Percentiles rank a stretch among this genome's conserved stretches.
These are phyloP conservation scores for Corythaeola cristata DNA, from an alignment of 2,113 vertebrate genomes.

Conservation along the genomic window DNA sequence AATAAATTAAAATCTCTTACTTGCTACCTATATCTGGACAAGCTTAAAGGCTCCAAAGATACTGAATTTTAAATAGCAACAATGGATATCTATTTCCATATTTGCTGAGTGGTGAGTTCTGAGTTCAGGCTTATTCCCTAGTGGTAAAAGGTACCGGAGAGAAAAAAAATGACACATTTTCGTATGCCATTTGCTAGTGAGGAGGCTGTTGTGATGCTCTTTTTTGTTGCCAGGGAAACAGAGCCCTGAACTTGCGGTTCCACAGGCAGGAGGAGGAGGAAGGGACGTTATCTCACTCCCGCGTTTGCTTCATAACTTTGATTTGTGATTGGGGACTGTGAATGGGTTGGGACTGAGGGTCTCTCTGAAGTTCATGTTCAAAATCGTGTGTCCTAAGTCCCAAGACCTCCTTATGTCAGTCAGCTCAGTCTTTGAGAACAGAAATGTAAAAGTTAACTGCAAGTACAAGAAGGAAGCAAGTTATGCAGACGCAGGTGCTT, in stretches of 20 bases:
- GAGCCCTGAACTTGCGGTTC: constrained; percentile 29
- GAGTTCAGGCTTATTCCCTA: constrained; percentile 6
- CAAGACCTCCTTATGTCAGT: not conserved
- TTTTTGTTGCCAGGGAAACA: constrained; percentile 49
- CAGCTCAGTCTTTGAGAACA: not conserved
- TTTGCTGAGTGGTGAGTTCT: constrained; percentile 35
- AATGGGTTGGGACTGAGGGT: not conserved
- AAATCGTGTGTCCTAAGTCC: not conserved
- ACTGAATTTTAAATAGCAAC: not conserved
- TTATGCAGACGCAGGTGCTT: not conserved
- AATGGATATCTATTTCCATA: not conserved
- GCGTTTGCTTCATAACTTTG: not conserved
- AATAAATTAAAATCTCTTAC: constrained; percentile 34
- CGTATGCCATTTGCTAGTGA: not conserved
- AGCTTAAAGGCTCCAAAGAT: not conserved
- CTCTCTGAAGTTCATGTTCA: not conserved
- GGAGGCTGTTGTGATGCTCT: constrained; percentile 60
- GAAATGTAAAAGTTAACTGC: not conserved
- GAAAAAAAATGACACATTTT: not conserved
- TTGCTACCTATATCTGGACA: not conserved
- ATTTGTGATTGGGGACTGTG: not conserved
- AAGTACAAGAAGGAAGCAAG: not conserved
- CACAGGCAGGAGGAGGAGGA: not conserved
- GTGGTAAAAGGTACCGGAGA: not conserved
- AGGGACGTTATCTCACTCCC: not conserved